Evolutionary conservation across 2,113 vertebrate species (phyloP).

Genomic region (Prolemur simus): DNA sequence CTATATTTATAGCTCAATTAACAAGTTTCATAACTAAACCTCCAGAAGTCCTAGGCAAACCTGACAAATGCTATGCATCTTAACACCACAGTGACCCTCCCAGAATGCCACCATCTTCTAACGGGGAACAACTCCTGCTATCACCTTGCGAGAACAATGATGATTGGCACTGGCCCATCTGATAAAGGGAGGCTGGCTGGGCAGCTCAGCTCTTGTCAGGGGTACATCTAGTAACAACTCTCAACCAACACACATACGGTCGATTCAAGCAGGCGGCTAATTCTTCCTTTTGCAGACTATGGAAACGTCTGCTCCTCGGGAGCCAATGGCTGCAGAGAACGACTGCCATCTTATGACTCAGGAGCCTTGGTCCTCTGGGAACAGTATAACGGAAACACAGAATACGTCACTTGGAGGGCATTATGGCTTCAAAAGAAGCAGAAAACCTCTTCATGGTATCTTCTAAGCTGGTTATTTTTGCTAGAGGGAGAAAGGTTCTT

Average conservation of each 20-base stretch:
- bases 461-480: slow-evolving; percentile 42
- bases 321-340: slow-evolving; percentile 65
- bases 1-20: slow-evolving; percentile 74
- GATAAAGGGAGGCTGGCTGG: slow-evolving; percentile 70
- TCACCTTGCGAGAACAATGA: slow-evolving; percentile 70
- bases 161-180: slow-evolving; percentile 53
- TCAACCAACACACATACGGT: slow-evolving; percentile 66
- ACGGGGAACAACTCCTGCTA: slow-evolving; percentile 65
- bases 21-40: slow-evolving; percentile 73
- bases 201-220: slow-evolving; percentile 65
- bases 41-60: slow-evolving; percentile 74
- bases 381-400: slow-evolving; percentile 19
- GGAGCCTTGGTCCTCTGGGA: slow-evolving; percentile 47
- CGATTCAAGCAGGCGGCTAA: slow-evolving; percentile 56
- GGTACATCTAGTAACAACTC: slow-evolving; percentile 65
- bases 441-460: not conserved
- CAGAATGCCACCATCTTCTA: slow-evolving; percentile 68
- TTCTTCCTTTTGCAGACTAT: slow-evolving; percentile 51
- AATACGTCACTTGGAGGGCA: not conserved
- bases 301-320: slow-evolving; percentile 34
- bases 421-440: slow-evolving; percentile 36
- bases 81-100: slow-evolving; percentile 74
- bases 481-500: slow-evolving; percentile 26
- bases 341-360: slow-evolving; percentile 71
- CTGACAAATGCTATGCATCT: slow-evolving; percentile 72